phyloP scores from a whole-genome alignment of 1,140 invertebrate species.

The Aethina tumida region DNA sequence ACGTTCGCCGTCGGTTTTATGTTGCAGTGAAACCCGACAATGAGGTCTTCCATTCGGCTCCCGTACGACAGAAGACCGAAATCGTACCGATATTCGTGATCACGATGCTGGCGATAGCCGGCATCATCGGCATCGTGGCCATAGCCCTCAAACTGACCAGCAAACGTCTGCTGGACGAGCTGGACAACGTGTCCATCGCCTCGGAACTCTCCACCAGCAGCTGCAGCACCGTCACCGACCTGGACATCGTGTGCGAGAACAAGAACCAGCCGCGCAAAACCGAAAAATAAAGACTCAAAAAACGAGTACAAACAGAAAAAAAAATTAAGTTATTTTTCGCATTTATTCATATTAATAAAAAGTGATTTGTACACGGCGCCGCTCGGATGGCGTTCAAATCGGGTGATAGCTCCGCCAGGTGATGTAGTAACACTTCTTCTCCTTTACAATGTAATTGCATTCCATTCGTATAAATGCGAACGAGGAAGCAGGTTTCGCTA shows the following conservation, averaged over 20 bases:
- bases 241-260: conserved; percentile 15
- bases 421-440: too few species aligned
- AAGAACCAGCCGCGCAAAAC: background rate
- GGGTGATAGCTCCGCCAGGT: background rate
- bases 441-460: too few species aligned
- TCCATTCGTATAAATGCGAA: too few species aligned
- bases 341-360: conserved; percentile 10
- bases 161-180: conserved; percentile 18
- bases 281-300: background rate
- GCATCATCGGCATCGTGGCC: conserved; percentile 26
- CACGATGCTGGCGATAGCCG: conserved; percentile 27
- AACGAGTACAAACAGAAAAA: conserved; percentile 2
- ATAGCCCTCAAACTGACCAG: conserved; percentile 22
- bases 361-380: background rate
- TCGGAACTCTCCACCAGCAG: conserved; percentile 28
- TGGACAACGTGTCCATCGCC: conserved; percentile 28
- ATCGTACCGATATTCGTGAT: conserved; percentile 28
- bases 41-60: conserved; percentile 1
- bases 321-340: conserved; percentile 7
- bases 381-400: background rate
- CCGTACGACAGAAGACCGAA: conserved; percentile 16
- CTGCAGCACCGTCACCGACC: conserved; percentile 24
- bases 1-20: background rate
- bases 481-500: too few species aligned
- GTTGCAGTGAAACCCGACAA: too few species aligned